Percentiles rank a stretch among this genome's conserved stretches.
phyloP scores from a whole-genome alignment of 2,888 invertebrate genomes.

The Dyspetes luteomarginatus region DNA sequence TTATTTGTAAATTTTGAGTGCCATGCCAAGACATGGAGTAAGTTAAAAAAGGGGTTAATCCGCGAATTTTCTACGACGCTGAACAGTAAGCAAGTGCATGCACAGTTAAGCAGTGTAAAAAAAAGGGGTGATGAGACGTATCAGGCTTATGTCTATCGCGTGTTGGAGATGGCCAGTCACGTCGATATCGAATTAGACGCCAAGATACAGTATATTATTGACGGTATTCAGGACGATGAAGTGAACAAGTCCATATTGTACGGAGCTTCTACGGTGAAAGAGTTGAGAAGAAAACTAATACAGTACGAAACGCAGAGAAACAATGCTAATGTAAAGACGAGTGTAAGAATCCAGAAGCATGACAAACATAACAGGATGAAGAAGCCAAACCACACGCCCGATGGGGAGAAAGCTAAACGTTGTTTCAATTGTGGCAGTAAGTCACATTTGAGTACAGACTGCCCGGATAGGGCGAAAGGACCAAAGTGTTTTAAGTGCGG shows the following conservation, averaged over 20 bases:
- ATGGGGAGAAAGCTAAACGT: neutral
- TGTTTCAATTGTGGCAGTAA: slow-evolving; percentile 43
- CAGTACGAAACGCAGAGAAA: slow-evolving; percentile 1
- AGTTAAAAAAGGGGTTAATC: neutral
- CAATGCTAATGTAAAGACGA: neutral
- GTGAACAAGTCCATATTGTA: slow-evolving; percentile 48
- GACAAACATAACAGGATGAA: neutral
- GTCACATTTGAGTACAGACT: slow-evolving; percentile 40
- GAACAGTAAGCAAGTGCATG: slow-evolving; percentile 20
- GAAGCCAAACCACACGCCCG: neutral
- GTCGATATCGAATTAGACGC: slow-evolving; percentile 44
- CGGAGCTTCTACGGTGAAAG: slow-evolving; percentile 49
- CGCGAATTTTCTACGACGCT: slow-evolving; percentile 6
- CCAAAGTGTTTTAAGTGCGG: slow-evolving; percentile 46
- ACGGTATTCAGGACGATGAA: slow-evolving; percentile 50
- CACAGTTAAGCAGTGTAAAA: neutral
- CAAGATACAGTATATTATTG: slow-evolving; percentile 48
- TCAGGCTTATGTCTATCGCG: slow-evolving; percentile 58
- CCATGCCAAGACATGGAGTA: slow-evolving; percentile 9
- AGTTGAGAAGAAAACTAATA: slow-evolving; percentile 28
- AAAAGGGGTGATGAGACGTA: slow-evolving; percentile 44
- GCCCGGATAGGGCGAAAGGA: slow-evolving; percentile 41
- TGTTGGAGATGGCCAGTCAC: slow-evolving; percentile 63
- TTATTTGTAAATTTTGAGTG: slow-evolving; percentile 55
- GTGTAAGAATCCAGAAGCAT: too few species aligned